These are phyloP conservation scores for Poeciliopsis paucimaculata DNA, from an alignment of 2,797 vertebrate genomes.

Conservation along the genomic window DNA sequence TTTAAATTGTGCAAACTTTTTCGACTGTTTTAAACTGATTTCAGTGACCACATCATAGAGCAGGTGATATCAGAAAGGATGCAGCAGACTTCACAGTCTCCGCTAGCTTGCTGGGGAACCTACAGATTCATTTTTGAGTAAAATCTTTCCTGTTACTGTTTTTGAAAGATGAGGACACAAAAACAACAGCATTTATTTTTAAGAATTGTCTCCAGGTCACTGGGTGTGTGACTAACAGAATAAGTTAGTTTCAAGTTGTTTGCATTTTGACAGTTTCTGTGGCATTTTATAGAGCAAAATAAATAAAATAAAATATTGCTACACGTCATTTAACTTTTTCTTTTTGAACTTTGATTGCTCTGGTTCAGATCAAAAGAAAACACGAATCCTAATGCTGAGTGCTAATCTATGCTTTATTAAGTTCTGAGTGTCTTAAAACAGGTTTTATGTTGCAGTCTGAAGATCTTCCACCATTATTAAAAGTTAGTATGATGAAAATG, in stretches of 20 bases:
- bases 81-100: background rate
- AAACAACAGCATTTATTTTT: background rate
- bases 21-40: background rate
- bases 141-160: background rate
- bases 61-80: background rate
- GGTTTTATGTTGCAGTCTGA: background rate
- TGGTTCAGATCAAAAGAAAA: background rate
- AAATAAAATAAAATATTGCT: background rate
- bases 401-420: background rate
- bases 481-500: constrained; percentile 1
- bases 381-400: background rate
- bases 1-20: background rate
- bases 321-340: background rate
- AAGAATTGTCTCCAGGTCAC: background rate
- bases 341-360: background rate
- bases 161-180: background rate
- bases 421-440: background rate
- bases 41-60: background rate
- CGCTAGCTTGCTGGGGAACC: background rate
- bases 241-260: background rate
- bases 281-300: background rate
- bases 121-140: background rate
- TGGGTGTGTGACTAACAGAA: background rate
- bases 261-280: background rate
- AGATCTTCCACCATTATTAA: background rate